Base-by-base conservation (phyloP, 2,888 invertebrate species). In the Megaustenia siamemsis region DNA sequence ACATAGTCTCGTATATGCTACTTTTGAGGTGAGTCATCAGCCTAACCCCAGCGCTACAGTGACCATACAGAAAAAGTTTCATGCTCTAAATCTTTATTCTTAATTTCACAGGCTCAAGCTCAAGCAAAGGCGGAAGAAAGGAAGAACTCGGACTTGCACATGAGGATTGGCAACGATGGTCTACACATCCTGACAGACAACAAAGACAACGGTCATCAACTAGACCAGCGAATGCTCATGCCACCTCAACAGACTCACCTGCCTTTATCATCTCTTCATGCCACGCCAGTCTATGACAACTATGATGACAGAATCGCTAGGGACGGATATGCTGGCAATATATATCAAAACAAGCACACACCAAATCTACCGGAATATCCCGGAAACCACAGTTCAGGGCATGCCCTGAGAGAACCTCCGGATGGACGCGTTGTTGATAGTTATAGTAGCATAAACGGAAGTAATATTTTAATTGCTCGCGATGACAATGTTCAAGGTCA, bases 71-170 rank as follows among this genome's bases (percentile, higher is more conserved):
- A n/a, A n/a, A 60, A 8, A 60, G n/a, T 8, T n/a, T 24, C n/a
- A 60, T 6, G 24, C 12, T 15, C 28, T 35, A 6, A 21, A 15
- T 43, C 10, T n/a, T 43, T 8, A 24, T 32, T 35, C n/a, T 24
- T 76, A 24, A 21, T 76, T 53, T 40, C 43, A 1, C 68, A 83
- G 77, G 76, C 77, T n/a, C 83, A 83, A 43, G 83, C 77, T 10
- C 83, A 83, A 28, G 77, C 83, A 1, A 66, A 56, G n/a, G 83
- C 71, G 2, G 66, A 83, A 38, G 49, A 76, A 49, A 66, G 53
- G 40, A 73, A 45, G 35, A 82, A 82, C 38, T 43, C 56, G 6
- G 63, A 82, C 1, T 45, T 71, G 38, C 40, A 63, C 56, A 40
- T 71, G 71, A 68, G 60, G 45, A 43, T 81, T 28, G 56, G 56